These are phyloP conservation scores for Myrmecophaga tridactyla DNA, from an alignment of 2,113 vertebrate genomes.

Conservation along the genomic window DNA sequence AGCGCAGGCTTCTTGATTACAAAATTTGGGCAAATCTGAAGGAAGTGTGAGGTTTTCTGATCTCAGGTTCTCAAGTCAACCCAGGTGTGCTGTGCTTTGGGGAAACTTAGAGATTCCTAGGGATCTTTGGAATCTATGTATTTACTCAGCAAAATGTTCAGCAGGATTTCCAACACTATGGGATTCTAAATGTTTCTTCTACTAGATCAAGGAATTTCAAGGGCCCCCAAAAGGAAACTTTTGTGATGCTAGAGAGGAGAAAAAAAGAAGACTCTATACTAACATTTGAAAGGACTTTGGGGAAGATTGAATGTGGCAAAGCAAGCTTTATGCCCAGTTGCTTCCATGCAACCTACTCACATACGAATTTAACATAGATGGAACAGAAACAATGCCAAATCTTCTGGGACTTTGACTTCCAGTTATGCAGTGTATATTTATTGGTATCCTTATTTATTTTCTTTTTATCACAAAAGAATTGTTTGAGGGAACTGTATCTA, in stretches of 20 bases:
- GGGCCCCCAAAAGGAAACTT: neutral
- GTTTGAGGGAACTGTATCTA: slow-evolving; percentile 40
- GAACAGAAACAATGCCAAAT: neutral
- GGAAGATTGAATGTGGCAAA: neutral
- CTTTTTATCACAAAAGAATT: neutral
- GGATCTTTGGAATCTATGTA: neutral
- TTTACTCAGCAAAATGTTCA: neutral
- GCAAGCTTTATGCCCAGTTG: neutral
- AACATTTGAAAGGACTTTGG: neutral
- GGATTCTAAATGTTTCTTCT: slow-evolving; percentile 16
- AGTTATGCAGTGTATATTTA: neutral
- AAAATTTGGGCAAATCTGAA: neutral
- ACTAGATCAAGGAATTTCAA: neutral
- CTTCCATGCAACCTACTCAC: neutral
- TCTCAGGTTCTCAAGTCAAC: neutral
- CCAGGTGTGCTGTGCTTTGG: neutral
- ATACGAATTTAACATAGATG: neutral
- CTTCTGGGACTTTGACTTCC: neutral
- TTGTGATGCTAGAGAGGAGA: neutral
- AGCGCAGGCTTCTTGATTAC: neutral
- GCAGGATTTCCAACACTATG: neutral
- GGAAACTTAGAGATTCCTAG: neutral
- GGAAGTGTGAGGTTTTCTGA: neutral
- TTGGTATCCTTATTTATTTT: neutral
- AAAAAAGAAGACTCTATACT: neutral